Base-by-base conservation (phyloP, 1,140 invertebrate species). In the Hylaeus anthracinus region DNA sequence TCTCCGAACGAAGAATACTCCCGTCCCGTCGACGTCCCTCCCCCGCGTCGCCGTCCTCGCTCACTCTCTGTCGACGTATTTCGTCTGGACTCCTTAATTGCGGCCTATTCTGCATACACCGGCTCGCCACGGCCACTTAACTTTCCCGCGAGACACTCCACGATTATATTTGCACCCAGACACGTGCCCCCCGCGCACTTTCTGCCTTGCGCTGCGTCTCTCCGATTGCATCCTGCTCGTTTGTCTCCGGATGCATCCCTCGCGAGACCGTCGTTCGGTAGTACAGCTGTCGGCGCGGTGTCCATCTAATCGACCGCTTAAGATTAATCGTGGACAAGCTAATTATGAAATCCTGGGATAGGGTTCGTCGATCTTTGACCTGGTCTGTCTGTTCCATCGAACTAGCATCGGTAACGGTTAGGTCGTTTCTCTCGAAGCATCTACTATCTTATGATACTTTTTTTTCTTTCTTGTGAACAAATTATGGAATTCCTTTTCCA, bases 1-100 rank as follows among this genome's bases (percentile, higher is more conserved):
- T 48, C 73, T 10, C 51, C 51, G 79, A 77, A 82, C 58, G 66
- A 70, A 76, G 69, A 86, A 81, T 81, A 60, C 60, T 45, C 26
- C 37, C 60, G 41, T 48, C 71, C 37, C 41, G 4, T 12, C n/a
- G 26, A 39, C 61, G 9, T 51, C n/a, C n/a, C 75, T 8, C 56
- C 10, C 8, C 6, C 41, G 14, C 48, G 37, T 3, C 37, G 15
- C 15, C 37, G 58, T 45, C 43, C 10, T 56, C 43, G 10, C 6
- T 55, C 15, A 6, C 69, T n/a, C 41, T 53, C 37, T 39, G 41
- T 26, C 39, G 66, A 15, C 63, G 66, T 71, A 72, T 86, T 76
- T 86, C 72, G 78, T 83, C 81, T 83, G 85, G 83, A 76, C 83
- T 82, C 69, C 84, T 87, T 88, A 88, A 88, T 88, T 88, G 84